Percentiles rank a stretch among this genome's conserved stretches.
phyloP scores from a whole-genome alignment of 2,113 vertebrate species.

The Phycodurus eques region DNA sequence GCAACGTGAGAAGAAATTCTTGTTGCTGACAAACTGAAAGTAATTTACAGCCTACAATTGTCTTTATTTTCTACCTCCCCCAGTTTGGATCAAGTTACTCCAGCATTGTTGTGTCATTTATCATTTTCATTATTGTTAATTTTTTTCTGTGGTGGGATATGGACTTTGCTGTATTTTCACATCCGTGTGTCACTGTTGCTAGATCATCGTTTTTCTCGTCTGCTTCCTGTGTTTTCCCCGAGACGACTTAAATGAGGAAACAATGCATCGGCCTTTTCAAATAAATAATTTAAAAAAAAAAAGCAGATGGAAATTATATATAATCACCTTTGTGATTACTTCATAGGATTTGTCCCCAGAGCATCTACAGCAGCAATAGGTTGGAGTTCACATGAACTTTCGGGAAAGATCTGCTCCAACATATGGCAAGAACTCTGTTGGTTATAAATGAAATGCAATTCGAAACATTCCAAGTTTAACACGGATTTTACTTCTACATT shows the following conservation, averaged over 20 bases:
- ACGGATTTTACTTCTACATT: too few relatives aligned
- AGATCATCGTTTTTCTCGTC: constrained; percentile 25
- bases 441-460: too few relatives aligned
- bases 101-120: not conserved
- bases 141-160: not conserved
- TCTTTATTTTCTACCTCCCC: not conserved
- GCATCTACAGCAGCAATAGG: not conserved
- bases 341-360: not conserved
- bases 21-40: too few relatives aligned
- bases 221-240: constrained; percentile 19
- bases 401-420: too few relatives aligned
- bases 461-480: too few relatives aligned
- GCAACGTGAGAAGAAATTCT: too few relatives aligned
- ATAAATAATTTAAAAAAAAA: not conserved
- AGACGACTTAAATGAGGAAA: constrained; percentile 49
- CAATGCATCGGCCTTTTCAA: constrained; percentile 35
- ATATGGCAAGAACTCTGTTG: too few relatives aligned
- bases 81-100: not conserved
- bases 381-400: not conserved
- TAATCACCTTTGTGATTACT: not conserved
- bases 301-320: constrained; percentile 47
- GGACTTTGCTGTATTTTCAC: constrained; percentile 17
- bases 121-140: not conserved
- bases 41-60: not conserved
- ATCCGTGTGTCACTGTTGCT: constrained; percentile 30